Percentiles rank a stretch among this genome's conserved stretches.
Evolutionary conservation across 2,888 invertebrate species (phyloP).

Genomic region (Epinotia ramella): DNA sequence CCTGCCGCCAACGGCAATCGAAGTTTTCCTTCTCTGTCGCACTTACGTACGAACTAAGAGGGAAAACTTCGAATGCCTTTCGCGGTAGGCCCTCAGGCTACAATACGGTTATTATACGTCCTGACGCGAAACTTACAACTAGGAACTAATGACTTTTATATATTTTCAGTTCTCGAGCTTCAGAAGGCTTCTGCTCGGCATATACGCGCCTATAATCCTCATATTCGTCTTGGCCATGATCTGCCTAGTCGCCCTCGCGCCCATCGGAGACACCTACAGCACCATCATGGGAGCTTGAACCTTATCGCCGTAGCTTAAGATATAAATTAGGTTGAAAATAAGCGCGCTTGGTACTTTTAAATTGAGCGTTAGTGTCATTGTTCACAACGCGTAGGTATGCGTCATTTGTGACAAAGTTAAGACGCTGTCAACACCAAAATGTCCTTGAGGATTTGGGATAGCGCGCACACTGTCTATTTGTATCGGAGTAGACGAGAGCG

Average conservation of each 20-base stretch:
- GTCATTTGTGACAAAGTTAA: neutral
- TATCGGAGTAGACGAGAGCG: too few relatives aligned
- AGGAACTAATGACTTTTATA: constrained; percentile 23
- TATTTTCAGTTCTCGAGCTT: constrained; percentile 90
- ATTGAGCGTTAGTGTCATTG: neutral
- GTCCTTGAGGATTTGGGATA: too few relatives aligned
- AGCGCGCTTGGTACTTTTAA: neutral
- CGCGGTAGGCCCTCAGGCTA: too few relatives aligned
- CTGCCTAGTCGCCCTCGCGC: constrained; percentile 90
- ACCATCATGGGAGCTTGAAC: constrained; percentile 64
- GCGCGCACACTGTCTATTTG: too few relatives aligned
- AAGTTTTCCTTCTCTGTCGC: too few relatives aligned
- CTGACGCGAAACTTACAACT: neutral
- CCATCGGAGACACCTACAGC: constrained; percentile 88
- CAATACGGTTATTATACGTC: too few relatives aligned
- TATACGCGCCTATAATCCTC: constrained; percentile 90
- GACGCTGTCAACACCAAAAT: too few relatives aligned
- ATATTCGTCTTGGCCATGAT: constrained; percentile 90
- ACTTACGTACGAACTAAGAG: too few relatives aligned
- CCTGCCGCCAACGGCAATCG: too few relatives aligned
- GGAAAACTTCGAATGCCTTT: too few relatives aligned
- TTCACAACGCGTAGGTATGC: neutral
- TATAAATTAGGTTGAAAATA: neutral
- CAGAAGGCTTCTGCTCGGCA: constrained; percentile 90
- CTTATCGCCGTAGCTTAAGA: neutral